Evolutionary conservation across 2,113 vertebrate species (phyloP).

Genomic region (Aptenodytes forsteri): DNA sequence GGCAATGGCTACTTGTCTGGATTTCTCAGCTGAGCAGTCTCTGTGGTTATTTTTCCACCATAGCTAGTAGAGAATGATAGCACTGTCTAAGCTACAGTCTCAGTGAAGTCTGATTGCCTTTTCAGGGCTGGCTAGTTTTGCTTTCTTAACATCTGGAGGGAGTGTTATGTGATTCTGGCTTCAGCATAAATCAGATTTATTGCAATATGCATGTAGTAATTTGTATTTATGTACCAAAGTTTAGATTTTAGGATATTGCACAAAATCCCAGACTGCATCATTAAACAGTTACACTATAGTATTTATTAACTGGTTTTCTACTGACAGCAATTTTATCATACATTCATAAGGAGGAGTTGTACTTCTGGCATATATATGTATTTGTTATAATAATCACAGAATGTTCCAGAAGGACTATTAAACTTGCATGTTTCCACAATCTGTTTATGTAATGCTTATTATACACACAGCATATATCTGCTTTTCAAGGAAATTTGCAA

Average conservation of each 20-base stretch:
- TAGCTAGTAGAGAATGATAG: background rate
- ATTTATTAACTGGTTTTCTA: background rate
- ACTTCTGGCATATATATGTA: background rate
- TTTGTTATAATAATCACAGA: constrained; percentile 25
- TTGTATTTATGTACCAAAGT: background rate
- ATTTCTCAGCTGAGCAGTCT: background rate
- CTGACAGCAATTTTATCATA: background rate
- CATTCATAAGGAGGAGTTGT: background rate
- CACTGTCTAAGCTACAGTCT: background rate
- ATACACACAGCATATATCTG: background rate
- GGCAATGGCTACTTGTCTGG: background rate
- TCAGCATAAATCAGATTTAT: constrained; percentile 14
- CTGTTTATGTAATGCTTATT: constrained; percentile 26
- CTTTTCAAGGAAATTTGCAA: constrained; percentile 13
- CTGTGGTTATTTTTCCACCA: background rate
- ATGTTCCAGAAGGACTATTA: background rate
- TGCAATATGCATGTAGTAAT: background rate
- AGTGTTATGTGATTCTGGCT: background rate
- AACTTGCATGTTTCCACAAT: background rate
- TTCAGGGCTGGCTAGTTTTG: constrained; percentile 19
- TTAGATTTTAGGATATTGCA: background rate
- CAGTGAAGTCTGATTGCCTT: constrained; percentile 13
- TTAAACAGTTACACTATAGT: background rate
- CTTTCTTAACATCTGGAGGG: constrained; percentile 36
- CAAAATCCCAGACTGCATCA: background rate